These are phyloP conservation scores for Lycaon pictus DNA, from an alignment of 2,113 vertebrate genomes.

Conservation along the genomic window DNA sequence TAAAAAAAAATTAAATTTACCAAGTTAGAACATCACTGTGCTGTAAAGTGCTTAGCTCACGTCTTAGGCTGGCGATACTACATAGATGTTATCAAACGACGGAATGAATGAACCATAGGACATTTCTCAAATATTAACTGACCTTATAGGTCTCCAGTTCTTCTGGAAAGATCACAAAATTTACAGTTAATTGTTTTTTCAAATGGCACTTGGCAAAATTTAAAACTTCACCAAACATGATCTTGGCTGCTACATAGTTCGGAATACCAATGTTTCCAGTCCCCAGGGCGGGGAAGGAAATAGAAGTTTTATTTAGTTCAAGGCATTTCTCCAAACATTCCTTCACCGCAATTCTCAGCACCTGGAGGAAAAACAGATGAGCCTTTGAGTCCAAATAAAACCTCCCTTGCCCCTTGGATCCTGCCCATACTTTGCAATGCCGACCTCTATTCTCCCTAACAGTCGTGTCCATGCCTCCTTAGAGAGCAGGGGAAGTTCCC, in stretches of 20 bases:
- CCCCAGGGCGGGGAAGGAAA: slow-evolving; percentile 91
- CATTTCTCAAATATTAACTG: slow-evolving; percentile 66
- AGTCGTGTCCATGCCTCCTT: background rate
- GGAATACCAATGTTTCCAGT: slow-evolving; percentile 69
- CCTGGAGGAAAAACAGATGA: slow-evolving; percentile 83
- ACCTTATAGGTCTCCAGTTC: slow-evolving; percentile 83
- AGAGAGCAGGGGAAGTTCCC: background rate
- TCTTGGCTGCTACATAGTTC: slow-evolving; percentile 67
- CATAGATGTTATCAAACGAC: background rate
- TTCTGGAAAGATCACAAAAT: slow-evolving; percentile 87
- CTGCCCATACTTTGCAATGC: background rate
- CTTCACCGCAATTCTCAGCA: slow-evolving; percentile 61
- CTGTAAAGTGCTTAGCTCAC: background rate
- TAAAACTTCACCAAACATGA: slow-evolving; percentile 85
- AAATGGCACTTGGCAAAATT: slow-evolving; percentile 62
- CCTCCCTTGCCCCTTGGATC: background rate
- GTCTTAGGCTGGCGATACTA: background rate
- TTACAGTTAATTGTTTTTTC: slow-evolving; percentile 73
- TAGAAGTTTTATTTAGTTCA: background rate
- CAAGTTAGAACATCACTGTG: background rate
- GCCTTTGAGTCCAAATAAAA: slow-evolving; percentile 41
- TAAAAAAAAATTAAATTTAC: slow-evolving; percentile 51
- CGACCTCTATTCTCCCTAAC: background rate
- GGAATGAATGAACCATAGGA: background rate
- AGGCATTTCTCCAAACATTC: slow-evolving; percentile 72